Conservation (phyloP, 2,888 invertebrate genomes). For the Strigamia crassipes region DNA sequence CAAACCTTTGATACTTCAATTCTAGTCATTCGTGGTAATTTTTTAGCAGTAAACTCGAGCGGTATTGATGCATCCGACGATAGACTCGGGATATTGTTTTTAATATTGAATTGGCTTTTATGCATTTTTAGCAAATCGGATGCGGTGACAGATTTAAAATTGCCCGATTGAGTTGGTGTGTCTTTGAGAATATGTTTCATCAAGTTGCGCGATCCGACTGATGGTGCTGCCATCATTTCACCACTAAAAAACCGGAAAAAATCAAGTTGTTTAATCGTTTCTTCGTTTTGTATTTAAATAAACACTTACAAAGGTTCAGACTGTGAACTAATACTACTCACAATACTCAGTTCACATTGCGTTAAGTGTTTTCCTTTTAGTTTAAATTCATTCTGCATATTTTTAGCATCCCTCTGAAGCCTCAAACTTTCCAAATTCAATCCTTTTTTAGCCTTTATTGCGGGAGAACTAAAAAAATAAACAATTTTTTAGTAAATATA, state of each 20-base stretch:
- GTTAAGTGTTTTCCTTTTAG: neutral
- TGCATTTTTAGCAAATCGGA: neutral
- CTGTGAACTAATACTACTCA: neutral
- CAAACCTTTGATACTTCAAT: neutral
- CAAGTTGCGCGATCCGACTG: constrained; percentile 18
- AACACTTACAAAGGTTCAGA: neutral
- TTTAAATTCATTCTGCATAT: neutral
- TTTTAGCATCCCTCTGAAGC: constrained; percentile 1
- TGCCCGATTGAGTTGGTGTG: neutral
- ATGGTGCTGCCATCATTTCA: neutral
- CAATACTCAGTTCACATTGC: neutral
- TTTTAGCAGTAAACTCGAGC: neutral
- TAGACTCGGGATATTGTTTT: neutral
- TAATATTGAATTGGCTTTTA: neutral
- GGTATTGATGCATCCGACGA: neutral
- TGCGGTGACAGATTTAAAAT: neutral
- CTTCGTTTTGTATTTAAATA: no score
- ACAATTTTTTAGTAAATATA: neutral
- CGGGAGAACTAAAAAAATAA: neutral
- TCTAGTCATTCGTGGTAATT: neutral
- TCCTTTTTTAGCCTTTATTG: neutral
- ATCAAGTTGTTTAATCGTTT: neutral
- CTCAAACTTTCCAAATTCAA: constrained; percentile 12
- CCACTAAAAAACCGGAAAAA: neutral
- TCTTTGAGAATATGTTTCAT: neutral